Conservation (phyloP, 2,797 vertebrate species). For the Allenopithecus nigroviridis region DNA sequence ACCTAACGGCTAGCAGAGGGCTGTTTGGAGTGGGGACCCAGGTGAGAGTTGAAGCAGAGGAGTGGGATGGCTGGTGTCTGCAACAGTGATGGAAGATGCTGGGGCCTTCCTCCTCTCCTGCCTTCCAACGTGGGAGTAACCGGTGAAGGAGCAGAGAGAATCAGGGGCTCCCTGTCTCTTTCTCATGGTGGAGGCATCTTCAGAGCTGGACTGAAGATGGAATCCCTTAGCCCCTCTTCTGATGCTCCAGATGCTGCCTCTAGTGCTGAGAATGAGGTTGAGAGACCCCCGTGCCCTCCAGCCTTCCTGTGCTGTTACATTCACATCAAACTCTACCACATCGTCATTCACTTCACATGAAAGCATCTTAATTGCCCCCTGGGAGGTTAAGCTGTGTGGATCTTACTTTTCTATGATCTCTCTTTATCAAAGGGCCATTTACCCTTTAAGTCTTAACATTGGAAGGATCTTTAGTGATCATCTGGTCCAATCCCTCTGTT, state of each 20-base stretch:
- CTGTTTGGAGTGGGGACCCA: not conserved
- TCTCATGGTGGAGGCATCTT: not conserved
- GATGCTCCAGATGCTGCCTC: not conserved
- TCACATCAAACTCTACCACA: not conserved
- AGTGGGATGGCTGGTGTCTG: not conserved
- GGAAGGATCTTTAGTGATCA: not conserved
- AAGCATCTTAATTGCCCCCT: not conserved
- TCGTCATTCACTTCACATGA: not conserved
- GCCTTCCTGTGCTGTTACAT: not conserved
- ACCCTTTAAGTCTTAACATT: not conserved
- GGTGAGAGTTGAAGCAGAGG: not conserved
- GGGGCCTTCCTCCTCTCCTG: not conserved
- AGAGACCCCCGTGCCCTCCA: not conserved
- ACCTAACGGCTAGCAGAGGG: not conserved
- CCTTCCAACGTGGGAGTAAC: not conserved
- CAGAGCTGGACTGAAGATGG: not conserved
- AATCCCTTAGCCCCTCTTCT: not conserved
- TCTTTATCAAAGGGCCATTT: not conserved
- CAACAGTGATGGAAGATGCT: not conserved
- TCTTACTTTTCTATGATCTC: not conserved
- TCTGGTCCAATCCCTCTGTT: not conserved
- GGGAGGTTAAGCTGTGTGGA: not conserved
- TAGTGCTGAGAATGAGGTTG: not conserved
- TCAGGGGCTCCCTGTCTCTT: not conserved
- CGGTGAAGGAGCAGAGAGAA: not conserved